Evolutionary conservation across 2,797 vertebrate species (phyloP).

Genomic region (Limosa lapponica): DNA sequence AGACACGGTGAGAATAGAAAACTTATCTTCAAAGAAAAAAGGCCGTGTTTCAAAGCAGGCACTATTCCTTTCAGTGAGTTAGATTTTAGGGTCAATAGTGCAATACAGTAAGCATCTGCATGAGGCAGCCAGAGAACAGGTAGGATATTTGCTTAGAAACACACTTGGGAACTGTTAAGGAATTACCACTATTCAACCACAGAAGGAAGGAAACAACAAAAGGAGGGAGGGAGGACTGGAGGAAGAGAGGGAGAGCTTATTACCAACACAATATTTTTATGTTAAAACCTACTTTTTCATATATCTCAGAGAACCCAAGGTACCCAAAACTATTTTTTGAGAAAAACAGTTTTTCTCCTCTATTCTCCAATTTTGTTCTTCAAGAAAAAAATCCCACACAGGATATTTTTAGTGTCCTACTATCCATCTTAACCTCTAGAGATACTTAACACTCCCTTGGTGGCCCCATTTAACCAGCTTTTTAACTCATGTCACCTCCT

Average conservation of each 20-base stretch:
- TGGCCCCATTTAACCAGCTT: constrained; percentile 38
- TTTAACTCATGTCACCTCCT: constrained; percentile 46
- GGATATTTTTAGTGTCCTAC: not conserved
- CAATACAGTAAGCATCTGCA: not conserved
- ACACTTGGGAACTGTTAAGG: rapidly evolving
- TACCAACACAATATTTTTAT: not conserved
- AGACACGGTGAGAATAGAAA: not conserved
- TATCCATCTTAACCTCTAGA: not conserved
- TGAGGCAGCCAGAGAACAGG: not conserved
- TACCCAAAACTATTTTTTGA: not conserved
- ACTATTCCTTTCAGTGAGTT: not conserved
- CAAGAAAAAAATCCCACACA: not conserved
- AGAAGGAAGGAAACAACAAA: not conserved
- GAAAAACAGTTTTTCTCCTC: not conserved
- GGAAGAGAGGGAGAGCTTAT: not conserved
- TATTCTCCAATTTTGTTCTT: not conserved
- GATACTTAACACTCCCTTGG: not conserved
- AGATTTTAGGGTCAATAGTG: not conserved
- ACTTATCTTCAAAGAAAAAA: not conserved
- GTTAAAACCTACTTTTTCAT: not conserved
- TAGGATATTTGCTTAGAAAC: not conserved
- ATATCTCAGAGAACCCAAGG: not conserved
- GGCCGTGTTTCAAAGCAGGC: not conserved
- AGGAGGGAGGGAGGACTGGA: not conserved
- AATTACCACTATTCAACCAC: rapidly evolving